These are phyloP conservation scores for Gymnocephalus cernua DNA, from an alignment of 2,113 vertebrate genomes.

Conservation along the genomic window DNA sequence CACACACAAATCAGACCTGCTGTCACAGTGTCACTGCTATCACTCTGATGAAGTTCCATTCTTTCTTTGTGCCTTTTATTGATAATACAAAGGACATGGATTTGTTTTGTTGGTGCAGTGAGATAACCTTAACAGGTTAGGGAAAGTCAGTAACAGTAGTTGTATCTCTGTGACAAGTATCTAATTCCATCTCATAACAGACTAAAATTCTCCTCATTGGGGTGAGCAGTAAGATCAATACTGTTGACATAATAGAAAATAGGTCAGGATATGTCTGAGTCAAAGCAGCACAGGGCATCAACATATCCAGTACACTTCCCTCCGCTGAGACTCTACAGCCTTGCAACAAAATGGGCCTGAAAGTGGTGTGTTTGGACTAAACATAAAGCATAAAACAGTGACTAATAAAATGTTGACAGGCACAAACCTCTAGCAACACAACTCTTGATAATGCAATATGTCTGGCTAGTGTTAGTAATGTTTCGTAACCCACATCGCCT, in stretches of 20 bases:
- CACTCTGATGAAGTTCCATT: conserved; percentile 28
- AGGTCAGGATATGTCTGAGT: conserved; percentile 66
- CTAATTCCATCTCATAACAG: conserved; percentile 59
- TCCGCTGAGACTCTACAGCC: conserved; percentile 43
- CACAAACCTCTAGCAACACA: conserved; percentile 44
- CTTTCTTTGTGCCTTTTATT: conserved; percentile 26
- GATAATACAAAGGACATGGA: conserved; percentile 35
- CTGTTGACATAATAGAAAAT: conserved; percentile 72
- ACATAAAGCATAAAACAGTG: conserved; percentile 41
- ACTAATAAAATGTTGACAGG: conserved; percentile 63
- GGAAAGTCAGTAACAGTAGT: conserved; percentile 43
- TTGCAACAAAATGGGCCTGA: conserved; percentile 29
- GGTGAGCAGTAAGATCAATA: conserved; percentile 66
- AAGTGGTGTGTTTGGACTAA: conserved; percentile 56
- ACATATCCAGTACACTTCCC: conserved; percentile 40
- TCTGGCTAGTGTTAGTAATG: conserved; percentile 46
- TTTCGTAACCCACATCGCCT: conserved; percentile 45
- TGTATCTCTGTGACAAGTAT: conserved; percentile 54
- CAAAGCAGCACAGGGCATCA: conserved; percentile 41
- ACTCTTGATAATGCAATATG: conserved; percentile 39
- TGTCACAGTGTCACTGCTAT: no score
- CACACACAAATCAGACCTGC: no score
- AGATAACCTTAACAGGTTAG: conserved; percentile 32
- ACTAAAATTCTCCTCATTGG: conserved; percentile 60
- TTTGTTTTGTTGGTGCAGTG: conserved; percentile 27